Percentiles rank a stretch among this genome's conserved stretches.
phyloP scores from a whole-genome alignment of 2,888 invertebrate genomes.

The Dryobota labecula region DNA sequence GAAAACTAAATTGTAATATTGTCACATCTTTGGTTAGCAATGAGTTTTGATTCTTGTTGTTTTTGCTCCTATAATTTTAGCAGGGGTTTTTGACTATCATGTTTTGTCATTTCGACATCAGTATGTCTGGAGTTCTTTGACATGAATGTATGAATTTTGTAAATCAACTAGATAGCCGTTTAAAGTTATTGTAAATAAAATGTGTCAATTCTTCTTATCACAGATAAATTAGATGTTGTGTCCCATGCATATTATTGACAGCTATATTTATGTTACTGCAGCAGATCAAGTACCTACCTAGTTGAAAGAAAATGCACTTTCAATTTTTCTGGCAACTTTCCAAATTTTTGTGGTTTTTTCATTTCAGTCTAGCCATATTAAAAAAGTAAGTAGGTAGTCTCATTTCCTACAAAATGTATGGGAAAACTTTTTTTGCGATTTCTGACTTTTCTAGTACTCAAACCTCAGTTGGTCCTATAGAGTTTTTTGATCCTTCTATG shows the following conservation, averaged over 20 bases:
- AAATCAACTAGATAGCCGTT: background rate
- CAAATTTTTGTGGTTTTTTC: no score
- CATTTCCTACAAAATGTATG: no score
- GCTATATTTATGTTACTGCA: slow-evolving; percentile 18
- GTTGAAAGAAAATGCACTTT: no score
- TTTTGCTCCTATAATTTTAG: slow-evolving; percentile 1
- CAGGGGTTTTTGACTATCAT: background rate
- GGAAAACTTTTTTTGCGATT: no score
- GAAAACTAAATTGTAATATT: slow-evolving; percentile 2
- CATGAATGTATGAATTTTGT: background rate
- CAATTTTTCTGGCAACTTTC: no score
- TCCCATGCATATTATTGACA: background rate
- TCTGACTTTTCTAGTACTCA: no score
- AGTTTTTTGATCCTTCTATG: no score
- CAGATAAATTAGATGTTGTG: background rate
- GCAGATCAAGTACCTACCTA: slow-evolving; percentile 9
- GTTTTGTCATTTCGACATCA: no score
- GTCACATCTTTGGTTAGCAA: slow-evolving; percentile 13
- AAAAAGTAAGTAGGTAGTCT: no score
- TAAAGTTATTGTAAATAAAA: background rate
- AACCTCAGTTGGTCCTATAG: no score
- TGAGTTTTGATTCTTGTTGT: slow-evolving; percentile 9
- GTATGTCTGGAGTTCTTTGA: background rate
- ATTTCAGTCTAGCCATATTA: no score
- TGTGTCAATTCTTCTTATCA: background rate